These are phyloP conservation scores for Cryptus armator DNA, from an alignment of 2,888 invertebrate species.

Conservation along the genomic window DNA sequence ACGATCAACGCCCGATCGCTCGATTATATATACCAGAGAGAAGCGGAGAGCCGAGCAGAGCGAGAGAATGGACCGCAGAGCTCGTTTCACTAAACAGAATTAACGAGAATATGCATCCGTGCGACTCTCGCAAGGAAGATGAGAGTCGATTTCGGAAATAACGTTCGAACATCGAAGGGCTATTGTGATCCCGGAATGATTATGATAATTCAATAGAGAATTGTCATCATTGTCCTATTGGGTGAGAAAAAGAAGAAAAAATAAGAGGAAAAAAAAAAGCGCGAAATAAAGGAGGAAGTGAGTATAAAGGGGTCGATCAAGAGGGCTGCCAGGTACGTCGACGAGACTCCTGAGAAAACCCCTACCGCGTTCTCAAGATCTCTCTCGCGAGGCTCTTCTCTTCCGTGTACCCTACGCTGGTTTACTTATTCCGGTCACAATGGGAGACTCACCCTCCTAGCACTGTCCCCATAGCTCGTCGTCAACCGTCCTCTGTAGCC, in stretches of 20 bases:
- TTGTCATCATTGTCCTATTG: constrained; percentile 19
- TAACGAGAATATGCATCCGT: constrained; percentile 35
- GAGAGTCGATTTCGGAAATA: neutral
- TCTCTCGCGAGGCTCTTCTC: constrained; percentile 34
- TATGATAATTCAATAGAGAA: constrained; percentile 12
- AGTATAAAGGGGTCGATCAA: constrained; percentile 65
- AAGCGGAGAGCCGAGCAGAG: neutral
- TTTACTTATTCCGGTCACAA: constrained; percentile 80
- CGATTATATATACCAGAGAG: constrained; percentile 21
- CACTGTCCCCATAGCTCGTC: constrained; percentile 61
- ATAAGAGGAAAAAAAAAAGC: neutral
- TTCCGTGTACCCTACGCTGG: constrained; percentile 40
- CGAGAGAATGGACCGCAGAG: constrained; percentile 19
- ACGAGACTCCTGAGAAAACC: constrained; percentile 31
- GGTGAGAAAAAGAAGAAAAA: neutral
- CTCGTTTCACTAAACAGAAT: constrained; percentile 60
- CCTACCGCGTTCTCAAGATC: constrained; percentile 33
- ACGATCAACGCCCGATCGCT: constrained; percentile 48
- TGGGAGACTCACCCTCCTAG: constrained; percentile 74
- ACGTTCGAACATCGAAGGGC: neutral
- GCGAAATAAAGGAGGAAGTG: constrained; percentile 75
- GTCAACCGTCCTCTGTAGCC: constrained; percentile 58
- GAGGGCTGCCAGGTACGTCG: constrained; percentile 1
- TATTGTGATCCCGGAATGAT: neutral
- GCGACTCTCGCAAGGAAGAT: neutral